Base-by-base conservation (phyloP, 2,797 vertebrate species). In the Chromis chromis region DNA sequence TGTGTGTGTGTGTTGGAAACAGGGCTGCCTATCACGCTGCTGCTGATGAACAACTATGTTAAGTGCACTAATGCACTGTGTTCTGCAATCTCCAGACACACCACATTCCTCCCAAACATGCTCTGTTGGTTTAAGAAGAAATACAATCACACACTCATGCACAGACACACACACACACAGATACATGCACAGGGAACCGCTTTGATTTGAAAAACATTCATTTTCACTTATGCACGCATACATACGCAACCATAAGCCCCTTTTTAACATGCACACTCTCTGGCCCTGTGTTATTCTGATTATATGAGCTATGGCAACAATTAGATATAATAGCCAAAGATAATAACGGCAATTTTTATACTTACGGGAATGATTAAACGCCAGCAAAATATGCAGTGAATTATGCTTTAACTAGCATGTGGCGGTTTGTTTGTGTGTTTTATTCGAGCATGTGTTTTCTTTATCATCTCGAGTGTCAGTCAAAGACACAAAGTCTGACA, bases 241-340 rank as follows among this genome's bases (percentile, higher is more conserved):
- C 36, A 28, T 36, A 63, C 73, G 65, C 42, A 65, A 55, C 8
- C 74, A 56, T 49, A 77, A 25, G 72, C 67, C 67, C n/a, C 70
- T 21, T 57, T 76, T 49, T 53, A 56, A 74, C 68, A 56, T 28
- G 68, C 76, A 76, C 63, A 78, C 44, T 63, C 63, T 70, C 16
- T 3, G 59, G 74, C 42, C 27, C 25, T 11, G 39, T 65, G 54
- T 74, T 80, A 44, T 70, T 79, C 61, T 84, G 76, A 89, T 88
- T 81, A 76, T 68, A 65, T 60, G 72, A 85, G 78, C 76, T 68
- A 84, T 92, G 88, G 89, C 86, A 92, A 89, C 84, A 82, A 89
- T 90, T 91, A 88, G 67, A 74, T 63, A 58, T 90, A 90, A 90
- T 86, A 70, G 82, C 70, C 75, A 88, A 85, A 82, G 79, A 81